Conservation (phyloP, 2,113 vertebrate species). For the Monopterus albus region DNA sequence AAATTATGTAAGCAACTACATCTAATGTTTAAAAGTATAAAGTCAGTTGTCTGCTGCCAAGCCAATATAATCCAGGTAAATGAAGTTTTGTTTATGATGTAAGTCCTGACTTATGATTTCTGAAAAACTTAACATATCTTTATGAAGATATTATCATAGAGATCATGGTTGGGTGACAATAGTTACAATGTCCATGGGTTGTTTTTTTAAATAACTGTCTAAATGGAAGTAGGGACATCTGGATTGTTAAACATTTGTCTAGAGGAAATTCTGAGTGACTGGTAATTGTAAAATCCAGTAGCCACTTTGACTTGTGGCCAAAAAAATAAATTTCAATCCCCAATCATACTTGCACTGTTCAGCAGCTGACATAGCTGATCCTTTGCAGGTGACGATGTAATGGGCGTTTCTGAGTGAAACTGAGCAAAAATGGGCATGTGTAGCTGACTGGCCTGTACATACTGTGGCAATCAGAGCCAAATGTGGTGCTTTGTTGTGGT, state of each 20-base stretch:
- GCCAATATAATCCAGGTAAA: no score
- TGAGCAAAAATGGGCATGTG: slow-evolving; percentile 20
- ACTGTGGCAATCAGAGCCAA: slow-evolving; percentile 50
- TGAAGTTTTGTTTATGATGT: no score
- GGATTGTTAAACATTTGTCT: neutral
- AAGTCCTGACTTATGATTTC: no score
- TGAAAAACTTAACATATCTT: no score
- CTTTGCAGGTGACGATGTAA: slow-evolving; percentile 39
- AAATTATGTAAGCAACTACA: no score
- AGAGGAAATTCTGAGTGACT: slow-evolving; percentile 34
- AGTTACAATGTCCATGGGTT: no score
- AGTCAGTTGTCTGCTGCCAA: no score
- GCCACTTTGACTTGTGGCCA: slow-evolving; percentile 44
- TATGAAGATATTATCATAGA: no score
- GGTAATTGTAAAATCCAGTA: slow-evolving; percentile 9
- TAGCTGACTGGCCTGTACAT: neutral
- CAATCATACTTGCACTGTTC: neutral
- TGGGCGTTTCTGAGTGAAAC: slow-evolving; percentile 19
- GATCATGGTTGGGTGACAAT: neutral
- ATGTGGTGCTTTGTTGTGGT: slow-evolving; percentile 55
- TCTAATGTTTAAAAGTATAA: no score
- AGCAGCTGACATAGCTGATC: slow-evolving; percentile 30
- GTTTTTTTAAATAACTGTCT: neutral
- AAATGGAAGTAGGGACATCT: neutral
- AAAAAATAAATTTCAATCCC: slow-evolving; percentile 22